A percentile compares a stretch with the other conserved stretches of the same genome.
Conservation (phyloP, 2,113 vertebrate genomes). For the Gorilla gorilla region DNA sequence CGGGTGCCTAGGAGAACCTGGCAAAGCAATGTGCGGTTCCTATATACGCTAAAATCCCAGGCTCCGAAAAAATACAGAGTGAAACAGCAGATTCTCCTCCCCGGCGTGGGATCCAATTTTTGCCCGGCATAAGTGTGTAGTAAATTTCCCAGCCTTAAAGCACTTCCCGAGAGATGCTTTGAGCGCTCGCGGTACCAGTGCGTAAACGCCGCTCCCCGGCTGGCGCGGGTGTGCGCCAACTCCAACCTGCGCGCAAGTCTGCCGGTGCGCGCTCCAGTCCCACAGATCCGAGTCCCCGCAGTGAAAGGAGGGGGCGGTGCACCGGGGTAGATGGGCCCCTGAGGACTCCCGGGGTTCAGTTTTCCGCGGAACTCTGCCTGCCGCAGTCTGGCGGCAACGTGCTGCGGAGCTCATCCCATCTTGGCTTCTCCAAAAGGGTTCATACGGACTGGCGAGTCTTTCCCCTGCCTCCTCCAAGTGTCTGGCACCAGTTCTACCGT, state of each 20-base stretch:
- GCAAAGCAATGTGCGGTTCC: background rate
- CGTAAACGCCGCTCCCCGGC: background rate
- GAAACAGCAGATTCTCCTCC: background rate
- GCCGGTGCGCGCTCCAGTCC: accelerated
- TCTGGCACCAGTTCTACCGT: background rate
- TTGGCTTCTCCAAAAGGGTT: background rate
- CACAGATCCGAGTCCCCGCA: background rate
- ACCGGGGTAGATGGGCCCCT: background rate
- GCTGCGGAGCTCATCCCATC: background rate
- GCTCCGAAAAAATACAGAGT: background rate
- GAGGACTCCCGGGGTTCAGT: background rate
- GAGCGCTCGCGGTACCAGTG: background rate
- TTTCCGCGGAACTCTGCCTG: background rate
- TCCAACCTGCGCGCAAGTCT: accelerated
- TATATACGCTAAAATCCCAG: background rate
- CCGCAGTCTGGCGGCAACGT: background rate
- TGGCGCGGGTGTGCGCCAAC: background rate
- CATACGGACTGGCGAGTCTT: background rate
- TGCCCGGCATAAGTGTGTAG: background rate
- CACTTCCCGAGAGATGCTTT: background rate
- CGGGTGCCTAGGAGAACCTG: background rate
- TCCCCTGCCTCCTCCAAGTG: background rate
- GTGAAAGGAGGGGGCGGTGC: background rate
- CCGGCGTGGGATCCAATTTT: background rate
- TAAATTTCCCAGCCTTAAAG: background rate